A percentile compares a stretch with the other conserved stretches of the same genome.
Conservation (phyloP, 2,888 invertebrate genomes). For the Oxycera nigricornis region DNA sequence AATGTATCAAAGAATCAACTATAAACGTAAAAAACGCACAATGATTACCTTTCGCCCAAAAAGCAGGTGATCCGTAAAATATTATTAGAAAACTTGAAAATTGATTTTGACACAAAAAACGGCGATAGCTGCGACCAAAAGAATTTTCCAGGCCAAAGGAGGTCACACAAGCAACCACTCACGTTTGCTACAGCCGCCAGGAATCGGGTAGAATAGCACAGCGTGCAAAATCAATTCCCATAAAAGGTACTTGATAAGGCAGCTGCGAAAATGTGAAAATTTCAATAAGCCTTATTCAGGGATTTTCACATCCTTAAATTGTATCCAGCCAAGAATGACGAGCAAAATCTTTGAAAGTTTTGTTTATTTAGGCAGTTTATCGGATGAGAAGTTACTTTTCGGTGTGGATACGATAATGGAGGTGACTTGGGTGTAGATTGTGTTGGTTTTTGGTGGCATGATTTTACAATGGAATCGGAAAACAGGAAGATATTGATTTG, state of each 20-base stretch:
- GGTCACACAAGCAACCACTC: not conserved
- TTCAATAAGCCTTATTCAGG: conserved; percentile 16
- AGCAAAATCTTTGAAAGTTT: not conserved
- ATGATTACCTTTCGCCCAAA: too few relatives aligned
- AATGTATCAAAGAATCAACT: too few relatives aligned
- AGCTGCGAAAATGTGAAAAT: conserved; percentile 16
- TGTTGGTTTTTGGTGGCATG: not conserved
- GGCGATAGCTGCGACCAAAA: not conserved
- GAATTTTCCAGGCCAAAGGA: not conserved
- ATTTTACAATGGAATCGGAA: not conserved
- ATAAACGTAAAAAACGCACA: too few relatives aligned
- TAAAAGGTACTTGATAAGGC: not conserved
- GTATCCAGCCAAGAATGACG: not conserved
- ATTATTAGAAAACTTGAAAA: conserved; percentile 8
- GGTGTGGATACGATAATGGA: not conserved
- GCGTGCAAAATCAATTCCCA: conserved; percentile 4
- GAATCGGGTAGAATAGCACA: not conserved
- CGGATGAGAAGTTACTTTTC: not conserved
- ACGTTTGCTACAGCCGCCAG: not conserved
- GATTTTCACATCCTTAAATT: conserved; percentile 13
- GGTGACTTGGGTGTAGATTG: not conserved
- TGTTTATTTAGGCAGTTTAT: conserved; percentile 1
- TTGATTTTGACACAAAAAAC: conserved; percentile 2
- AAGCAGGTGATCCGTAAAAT: conserved; percentile 6
- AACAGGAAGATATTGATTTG: not conserved